Conservation (phyloP, 2,888 invertebrate species). For the Eupithecia insigniata region DNA sequence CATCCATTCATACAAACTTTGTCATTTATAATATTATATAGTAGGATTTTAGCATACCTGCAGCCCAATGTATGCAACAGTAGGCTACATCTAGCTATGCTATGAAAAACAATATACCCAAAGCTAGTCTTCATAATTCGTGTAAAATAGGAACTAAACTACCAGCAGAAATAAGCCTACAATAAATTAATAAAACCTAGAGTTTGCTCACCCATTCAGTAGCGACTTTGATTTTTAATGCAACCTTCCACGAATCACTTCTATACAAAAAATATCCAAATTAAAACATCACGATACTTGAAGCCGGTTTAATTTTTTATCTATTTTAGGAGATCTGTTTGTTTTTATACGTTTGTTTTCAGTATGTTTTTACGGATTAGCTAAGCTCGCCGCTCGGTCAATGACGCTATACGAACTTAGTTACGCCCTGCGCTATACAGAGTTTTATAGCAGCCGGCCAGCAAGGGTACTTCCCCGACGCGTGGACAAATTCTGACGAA, state of each 20-base stretch:
- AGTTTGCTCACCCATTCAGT: not conserved
- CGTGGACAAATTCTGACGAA: not conserved
- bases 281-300: not conserved
- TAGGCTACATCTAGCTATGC: no score
- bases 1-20: no score
- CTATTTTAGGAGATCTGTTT: not conserved
- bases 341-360: not conserved
- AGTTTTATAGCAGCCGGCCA: not conserved
- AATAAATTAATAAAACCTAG: not conserved
- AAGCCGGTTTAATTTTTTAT: not conserved
- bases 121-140: not conserved
- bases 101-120: not conserved
- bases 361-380: not conserved
- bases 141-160: not conserved
- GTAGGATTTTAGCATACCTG: no score
- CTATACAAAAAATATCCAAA: not conserved
- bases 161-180: not conserved
- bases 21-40: no score
- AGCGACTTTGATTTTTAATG: not conserved
- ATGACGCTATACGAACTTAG: not conserved
- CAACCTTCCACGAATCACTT: not conserved
- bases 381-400: not conserved
- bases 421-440: not conserved
- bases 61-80: no score
- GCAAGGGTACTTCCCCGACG: not conserved